Percentiles rank a stretch among this genome's conserved stretches.
These are phyloP conservation scores for Littorina saxatilis DNA, from an alignment of 1,140 invertebrate genomes.

Conservation along the genomic window DNA sequence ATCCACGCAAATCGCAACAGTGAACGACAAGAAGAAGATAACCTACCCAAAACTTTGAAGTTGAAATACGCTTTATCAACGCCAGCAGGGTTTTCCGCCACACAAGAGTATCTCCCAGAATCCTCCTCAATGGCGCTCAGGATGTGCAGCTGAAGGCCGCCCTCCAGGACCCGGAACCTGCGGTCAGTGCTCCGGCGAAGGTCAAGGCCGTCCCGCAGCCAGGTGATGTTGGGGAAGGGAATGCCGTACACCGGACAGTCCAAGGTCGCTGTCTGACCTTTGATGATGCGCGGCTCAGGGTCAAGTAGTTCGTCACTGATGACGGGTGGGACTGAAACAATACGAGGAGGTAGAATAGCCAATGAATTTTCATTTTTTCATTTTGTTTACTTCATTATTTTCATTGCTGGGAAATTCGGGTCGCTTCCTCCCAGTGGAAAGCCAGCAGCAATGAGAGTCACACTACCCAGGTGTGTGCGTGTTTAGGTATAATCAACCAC, in stretches of 20 bases:
- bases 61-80: conserved; percentile 55
- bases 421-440: too few relatives aligned
- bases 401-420: too few relatives aligned
- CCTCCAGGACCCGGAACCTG: conserved; percentile 47
- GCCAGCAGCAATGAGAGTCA: too few relatives aligned
- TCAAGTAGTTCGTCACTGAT: conserved; percentile 64
- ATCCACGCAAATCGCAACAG: too few relatives aligned
- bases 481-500: too few relatives aligned
- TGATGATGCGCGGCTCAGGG: conserved; percentile 56
- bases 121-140: conserved; percentile 71
- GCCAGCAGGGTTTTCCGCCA: conserved; percentile 76
- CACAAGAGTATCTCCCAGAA: conserved; percentile 76
- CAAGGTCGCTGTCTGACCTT: conserved; percentile 58
- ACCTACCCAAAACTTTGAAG: conserved; percentile 55
- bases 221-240: conserved; percentile 71
- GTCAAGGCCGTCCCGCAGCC: conserved; percentile 68
- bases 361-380: too few relatives aligned
- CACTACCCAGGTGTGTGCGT: too few relatives aligned
- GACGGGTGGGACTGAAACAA: conserved; percentile 69
- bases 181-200: conserved; percentile 39
- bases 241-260: conserved; percentile 71
- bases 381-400: too few relatives aligned
- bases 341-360: too few relatives aligned
- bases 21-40: too few relatives aligned
- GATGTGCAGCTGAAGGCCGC: conserved; percentile 70